Evolutionary conservation across 2,113 vertebrate genomes (phyloP).

Genomic region (Anarhynchus alexandrinus): DNA sequence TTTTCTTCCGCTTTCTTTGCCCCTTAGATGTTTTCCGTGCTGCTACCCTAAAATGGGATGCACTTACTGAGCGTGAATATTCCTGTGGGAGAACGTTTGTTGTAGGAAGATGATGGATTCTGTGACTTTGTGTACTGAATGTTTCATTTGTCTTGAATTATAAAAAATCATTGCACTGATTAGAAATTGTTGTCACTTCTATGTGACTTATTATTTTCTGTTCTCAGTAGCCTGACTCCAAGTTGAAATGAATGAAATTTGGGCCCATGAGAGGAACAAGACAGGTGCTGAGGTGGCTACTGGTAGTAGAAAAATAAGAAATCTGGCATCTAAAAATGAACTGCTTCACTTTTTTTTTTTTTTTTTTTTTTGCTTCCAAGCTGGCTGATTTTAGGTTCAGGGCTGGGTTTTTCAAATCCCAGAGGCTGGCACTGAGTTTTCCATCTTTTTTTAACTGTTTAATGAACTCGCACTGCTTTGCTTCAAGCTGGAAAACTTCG

Average conservation of each 20-base stretch:
- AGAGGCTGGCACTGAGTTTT: not conserved
- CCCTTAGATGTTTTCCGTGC: not conserved
- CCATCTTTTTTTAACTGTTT: not conserved
- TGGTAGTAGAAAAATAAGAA: not conserved
- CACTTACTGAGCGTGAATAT: accelerated
- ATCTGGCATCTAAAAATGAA: not conserved
- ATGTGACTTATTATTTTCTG: accelerated
- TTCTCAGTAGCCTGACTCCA: not conserved
- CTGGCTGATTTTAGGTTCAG: not conserved
- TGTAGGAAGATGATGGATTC: not conserved
- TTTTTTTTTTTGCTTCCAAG: not conserved
- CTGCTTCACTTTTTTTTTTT: not conserved
- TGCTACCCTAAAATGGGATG: not conserved
- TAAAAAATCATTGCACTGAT: not conserved
- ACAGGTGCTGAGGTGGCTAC: not conserved
- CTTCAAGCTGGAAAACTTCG: not conserved
- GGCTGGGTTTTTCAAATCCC: not conserved
- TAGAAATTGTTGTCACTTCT: not conserved
- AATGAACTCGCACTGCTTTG: not conserved
- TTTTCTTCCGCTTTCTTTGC: not conserved
- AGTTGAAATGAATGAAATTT: not conserved
- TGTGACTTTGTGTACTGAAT: not conserved
- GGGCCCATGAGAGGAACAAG: not conserved
- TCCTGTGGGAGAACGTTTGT: not conserved
- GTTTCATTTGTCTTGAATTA: not conserved